Evolutionary conservation across 2,797 vertebrate genomes (phyloP).

Genomic region (Botia kubotai): DNA sequence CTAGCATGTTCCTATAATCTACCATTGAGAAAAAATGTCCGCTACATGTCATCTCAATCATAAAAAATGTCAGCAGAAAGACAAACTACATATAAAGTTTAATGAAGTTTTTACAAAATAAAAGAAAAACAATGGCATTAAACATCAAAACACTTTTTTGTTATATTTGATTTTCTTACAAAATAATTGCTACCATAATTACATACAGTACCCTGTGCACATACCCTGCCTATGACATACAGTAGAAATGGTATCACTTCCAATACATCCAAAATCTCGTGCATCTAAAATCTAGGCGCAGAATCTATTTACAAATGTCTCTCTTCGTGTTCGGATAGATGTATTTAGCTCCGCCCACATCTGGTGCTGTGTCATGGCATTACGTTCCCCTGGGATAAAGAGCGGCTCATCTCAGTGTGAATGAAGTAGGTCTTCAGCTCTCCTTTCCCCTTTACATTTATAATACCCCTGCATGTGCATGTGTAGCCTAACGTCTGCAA

Average conservation of each 20-base stretch:
- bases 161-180: constrained; percentile 80
- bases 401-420: constrained; percentile 94
- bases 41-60: neutral
- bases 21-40: neutral
- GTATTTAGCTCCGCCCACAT: constrained; percentile 20
- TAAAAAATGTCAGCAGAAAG: constrained; percentile 56
- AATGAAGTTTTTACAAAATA: constrained; percentile 80
- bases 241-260: constrained; percentile 58
- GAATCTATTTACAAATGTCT: constrained; percentile 76
- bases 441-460: constrained; percentile 98
- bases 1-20: neutral
- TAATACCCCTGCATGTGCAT: constrained; percentile 94
- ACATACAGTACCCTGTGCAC: constrained; percentile 78
- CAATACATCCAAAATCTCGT: constrained; percentile 79
- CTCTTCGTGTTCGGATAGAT: constrained; percentile 16
- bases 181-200: constrained; percentile 81
- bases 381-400: constrained; percentile 93
- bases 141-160: constrained; percentile 87
- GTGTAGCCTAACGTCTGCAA: constrained; percentile 90
- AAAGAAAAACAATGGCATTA: constrained; percentile 89
- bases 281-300: constrained; percentile 74
- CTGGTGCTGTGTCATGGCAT: constrained; percentile 78
- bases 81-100: constrained; percentile 96
- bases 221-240: constrained; percentile 74
- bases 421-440: constrained; percentile 96